Base-by-base conservation (phyloP, 2,113 vertebrate species). In the Bostrychus sinensis region DNA sequence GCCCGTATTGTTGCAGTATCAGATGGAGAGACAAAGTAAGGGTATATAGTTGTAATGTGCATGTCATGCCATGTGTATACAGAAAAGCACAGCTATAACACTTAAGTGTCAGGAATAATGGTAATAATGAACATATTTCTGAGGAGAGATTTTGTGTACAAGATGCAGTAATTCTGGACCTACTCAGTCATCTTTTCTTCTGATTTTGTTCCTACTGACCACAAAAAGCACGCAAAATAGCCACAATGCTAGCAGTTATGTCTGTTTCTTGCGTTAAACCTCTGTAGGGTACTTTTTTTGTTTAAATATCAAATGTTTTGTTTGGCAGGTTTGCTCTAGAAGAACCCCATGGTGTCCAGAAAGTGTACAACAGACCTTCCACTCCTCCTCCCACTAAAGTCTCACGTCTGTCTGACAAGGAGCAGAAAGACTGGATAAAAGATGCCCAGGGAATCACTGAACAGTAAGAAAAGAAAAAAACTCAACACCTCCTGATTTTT, bases 11-110 rank as follows among this genome's bases (percentile, higher is more conserved):
- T 98, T 55, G 94, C 94, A 11, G 91, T 98, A 70, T 96, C 95
- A n/a, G 96, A 99, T 62, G 95, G 96, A 66, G 93, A 97, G 62
- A 94, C 92, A 2, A 98, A 93, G 97, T 97, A 92, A 92, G 94
- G 57, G 22, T 8, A 0, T 7, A 5, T 1, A 1, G 78, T 39
- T 50, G 12, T 16, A 0, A 19, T 9, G 45, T 32, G 25, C 16
- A 9, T 22, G 10, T 20, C n/a, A n/a, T n/a, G n/a, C n/a, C n/a
- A n/a, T n/a, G n/a, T n/a, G n/a, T n/a, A n/a, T n/a, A n/a, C n/a
- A n/a, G n/a, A n/a, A n/a, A n/a, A n/a, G n/a, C n/a, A n/a, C n/a
- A n/a, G n/a, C n/a, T n/a, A n/a, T n/a, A n/a, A n/a, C n/a, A n/a
- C n/a, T n/a, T n/a, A n/a, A n/a, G n/a, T n/a, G n/a, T n/a, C n/a